Percentiles rank a stretch among this genome's conserved stretches.
These are phyloP conservation scores for Brachyhypopomus occidentalis DNA, from an alignment of 2,113 vertebrate species.

Conservation along the genomic window DNA sequence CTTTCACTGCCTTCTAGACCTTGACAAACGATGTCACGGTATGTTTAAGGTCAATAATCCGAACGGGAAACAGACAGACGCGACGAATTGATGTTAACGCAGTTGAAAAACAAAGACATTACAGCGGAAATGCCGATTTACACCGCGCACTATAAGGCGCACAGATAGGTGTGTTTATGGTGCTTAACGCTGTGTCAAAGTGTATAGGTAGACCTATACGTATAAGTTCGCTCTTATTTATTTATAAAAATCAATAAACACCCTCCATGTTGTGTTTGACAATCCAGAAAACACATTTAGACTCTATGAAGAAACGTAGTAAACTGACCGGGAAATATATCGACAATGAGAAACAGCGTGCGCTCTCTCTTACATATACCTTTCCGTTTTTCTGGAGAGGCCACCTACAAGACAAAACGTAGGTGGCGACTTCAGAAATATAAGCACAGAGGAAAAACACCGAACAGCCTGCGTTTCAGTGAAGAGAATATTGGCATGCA, in stretches of 20 bases:
- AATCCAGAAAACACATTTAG: too few species aligned
- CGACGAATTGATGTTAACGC: slow-evolving; percentile 25
- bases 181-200: not conserved
- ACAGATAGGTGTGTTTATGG: slow-evolving; percentile 5
- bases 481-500: not conserved
- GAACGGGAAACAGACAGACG: slow-evolving; percentile 11
- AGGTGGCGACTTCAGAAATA: not conserved
- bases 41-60: not conserved
- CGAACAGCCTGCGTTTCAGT: not conserved
- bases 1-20: not conserved
- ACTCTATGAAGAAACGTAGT: too few species aligned
- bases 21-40: not conserved
- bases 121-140: slow-evolving; percentile 1
- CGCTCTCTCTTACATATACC: not conserved
- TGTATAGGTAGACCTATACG: too few species aligned
- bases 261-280: too few species aligned
- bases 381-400: not conserved
- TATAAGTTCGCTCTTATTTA: too few species aligned
- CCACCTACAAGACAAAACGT: not conserved
- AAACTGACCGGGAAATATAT: too few species aligned
- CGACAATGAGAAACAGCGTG: too few species aligned
- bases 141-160: not conserved
- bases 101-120: slow-evolving; percentile 8
- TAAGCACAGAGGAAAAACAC: not conserved
- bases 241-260: too few species aligned